Conservation (phyloP, 2,888 invertebrate species). For the Kuschelorhynchus macadamiae region DNA sequence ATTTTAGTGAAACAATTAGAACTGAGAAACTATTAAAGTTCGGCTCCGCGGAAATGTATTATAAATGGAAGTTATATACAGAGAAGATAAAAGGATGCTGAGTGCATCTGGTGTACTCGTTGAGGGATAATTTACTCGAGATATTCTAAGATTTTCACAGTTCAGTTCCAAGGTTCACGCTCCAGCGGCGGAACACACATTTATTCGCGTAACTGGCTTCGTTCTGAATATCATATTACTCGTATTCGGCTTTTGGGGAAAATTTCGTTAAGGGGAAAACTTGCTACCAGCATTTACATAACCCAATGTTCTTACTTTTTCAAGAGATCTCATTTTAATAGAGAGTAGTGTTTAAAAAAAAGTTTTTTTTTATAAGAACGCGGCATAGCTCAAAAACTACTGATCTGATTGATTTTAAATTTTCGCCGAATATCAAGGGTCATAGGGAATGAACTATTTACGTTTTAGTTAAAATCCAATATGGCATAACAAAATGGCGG, state of each 20-base stretch:
- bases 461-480: too few species aligned
- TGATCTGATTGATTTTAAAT: too few species aligned
- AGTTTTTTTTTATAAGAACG: too few species aligned
- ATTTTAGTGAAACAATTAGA: slow-evolving; percentile 47
- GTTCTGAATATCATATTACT: too few species aligned
- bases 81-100: slow-evolving; percentile 35
- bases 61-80: slow-evolving; percentile 46
- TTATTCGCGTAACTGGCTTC: too few species aligned
- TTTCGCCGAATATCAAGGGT: too few species aligned
- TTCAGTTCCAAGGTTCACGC: slow-evolving; percentile 4
- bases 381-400: too few species aligned
- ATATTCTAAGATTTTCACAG: slow-evolving; percentile 38
- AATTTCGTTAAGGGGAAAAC: background rate
- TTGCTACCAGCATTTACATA: background rate
- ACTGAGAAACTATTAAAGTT: slow-evolving; percentile 46
- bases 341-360: too few species aligned
- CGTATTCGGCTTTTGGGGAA: background rate
- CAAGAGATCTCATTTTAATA: background rate
- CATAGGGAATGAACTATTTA: too few species aligned
- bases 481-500: too few species aligned
- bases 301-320: background rate
- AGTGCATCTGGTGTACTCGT: slow-evolving; percentile 45
- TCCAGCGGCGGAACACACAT: background rate
- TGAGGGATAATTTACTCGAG: slow-evolving; percentile 40
- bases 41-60: slow-evolving; percentile 44